Conservation (phyloP, 1,140 invertebrate species). For the Drosophila asahinai region DNA sequence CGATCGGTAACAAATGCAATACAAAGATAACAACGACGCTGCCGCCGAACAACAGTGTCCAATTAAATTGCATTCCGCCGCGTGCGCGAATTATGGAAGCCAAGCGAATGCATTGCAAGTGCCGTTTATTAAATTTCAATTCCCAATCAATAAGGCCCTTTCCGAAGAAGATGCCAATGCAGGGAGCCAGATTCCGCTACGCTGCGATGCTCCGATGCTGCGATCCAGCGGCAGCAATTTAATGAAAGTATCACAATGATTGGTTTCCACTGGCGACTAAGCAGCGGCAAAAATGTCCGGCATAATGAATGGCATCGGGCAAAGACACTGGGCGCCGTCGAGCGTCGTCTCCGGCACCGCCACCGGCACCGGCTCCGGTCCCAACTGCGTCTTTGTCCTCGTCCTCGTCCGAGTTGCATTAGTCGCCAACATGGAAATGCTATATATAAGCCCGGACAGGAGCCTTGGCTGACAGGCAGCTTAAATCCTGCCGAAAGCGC, state of each 20-base stretch:
- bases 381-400: conserved; percentile 54
- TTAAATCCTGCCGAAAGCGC: conserved; percentile 80
- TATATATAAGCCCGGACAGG: conserved; percentile 70
- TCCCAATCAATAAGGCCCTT: conserved; percentile 58
- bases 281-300: conserved; percentile 79
- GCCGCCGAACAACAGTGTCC: conserved; percentile 67
- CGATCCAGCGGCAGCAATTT: conserved; percentile 51
- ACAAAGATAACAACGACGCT: conserved; percentile 62
- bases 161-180: conserved; percentile 19
- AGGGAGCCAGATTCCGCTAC: neutral
- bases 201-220: neutral
- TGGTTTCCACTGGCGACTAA: conserved; percentile 79
- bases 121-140: conserved; percentile 75
- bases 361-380: conserved; percentile 18
- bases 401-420: conserved; percentile 71
- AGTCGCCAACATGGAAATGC: conserved; percentile 83
- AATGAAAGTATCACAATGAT: conserved; percentile 84
- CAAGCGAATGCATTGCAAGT: conserved; percentile 40
- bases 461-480: conserved; percentile 77
- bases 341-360: conserved; percentile 20
- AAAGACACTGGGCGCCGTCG: conserved; percentile 74
- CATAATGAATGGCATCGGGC: conserved; percentile 81
- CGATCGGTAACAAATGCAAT: conserved; percentile 48
- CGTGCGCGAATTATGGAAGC: conserved; percentile 64
- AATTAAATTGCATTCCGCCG: conserved; percentile 75